Evolutionary conservation across 64 coral and sea anemone species (phyloP).

Genomic region (Pocillopora damicornis): DNA sequence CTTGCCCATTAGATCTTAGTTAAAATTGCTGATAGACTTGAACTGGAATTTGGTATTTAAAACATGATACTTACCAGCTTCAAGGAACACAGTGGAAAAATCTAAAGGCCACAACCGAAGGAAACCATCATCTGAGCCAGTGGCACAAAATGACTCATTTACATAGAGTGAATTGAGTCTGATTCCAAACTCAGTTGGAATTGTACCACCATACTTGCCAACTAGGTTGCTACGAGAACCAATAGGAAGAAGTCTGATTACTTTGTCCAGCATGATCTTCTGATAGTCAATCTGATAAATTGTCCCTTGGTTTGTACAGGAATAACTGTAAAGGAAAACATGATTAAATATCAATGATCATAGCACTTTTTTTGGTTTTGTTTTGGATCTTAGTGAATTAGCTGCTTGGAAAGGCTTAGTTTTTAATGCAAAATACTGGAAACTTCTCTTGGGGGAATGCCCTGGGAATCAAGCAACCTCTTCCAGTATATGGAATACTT

Average conservation of each 20-base stretch:
- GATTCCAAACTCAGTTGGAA: conserved; percentile 68
- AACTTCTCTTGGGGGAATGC: no score
- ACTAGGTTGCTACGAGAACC: conserved; percentile 56
- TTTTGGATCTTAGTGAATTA: no score
- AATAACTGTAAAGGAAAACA: conserved; percentile 56
- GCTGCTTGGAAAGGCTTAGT: no score
- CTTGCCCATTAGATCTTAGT: no score
- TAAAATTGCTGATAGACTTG: not conserved
- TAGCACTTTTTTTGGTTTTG: no score
- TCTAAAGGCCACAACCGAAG: conserved; percentile 88
- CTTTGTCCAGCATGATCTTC: conserved; percentile 65
- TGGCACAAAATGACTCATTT: conserved; percentile 92
- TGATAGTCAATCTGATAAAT: conserved; percentile 88
- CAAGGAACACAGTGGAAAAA: conserved; percentile 84
- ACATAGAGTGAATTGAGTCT: conserved; percentile 83
- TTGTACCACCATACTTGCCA: conserved; percentile 60
- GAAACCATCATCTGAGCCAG: conserved; percentile 91
- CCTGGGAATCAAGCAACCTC: no score
- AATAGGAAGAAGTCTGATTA: conserved; percentile 80
- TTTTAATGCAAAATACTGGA: no score
- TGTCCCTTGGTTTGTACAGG: conserved; percentile 70
- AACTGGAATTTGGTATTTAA: no score
- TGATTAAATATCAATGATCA: not conserved
- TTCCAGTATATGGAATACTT: no score
- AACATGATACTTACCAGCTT: conserved; percentile 71